A percentile compares a stretch with the other conserved stretches of the same genome.
Conservation (phyloP, 2,888 invertebrate genomes). For the Girardia tigrina region DNA sequence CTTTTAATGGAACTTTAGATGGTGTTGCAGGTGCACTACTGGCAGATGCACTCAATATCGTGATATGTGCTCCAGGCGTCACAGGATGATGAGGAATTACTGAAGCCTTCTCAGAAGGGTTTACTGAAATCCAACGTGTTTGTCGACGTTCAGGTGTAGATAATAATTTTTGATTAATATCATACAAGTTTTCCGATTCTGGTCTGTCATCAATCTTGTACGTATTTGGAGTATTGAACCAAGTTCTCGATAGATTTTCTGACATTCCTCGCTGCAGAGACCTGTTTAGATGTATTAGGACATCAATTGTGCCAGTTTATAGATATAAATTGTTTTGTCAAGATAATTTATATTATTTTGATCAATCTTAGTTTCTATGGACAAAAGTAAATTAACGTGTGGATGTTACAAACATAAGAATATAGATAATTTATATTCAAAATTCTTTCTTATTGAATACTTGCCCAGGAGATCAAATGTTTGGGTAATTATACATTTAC, state of each 20-base stretch:
- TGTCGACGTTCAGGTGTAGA: slow-evolving; percentile 84
- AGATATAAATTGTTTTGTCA: too few species aligned
- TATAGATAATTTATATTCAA: too few species aligned
- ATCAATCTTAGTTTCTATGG: too few species aligned
- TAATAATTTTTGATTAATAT: background rate
- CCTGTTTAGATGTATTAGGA: background rate
- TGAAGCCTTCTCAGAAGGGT: background rate
- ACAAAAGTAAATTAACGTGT: too few species aligned
- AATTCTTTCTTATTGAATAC: too few species aligned
- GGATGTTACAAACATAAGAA: too few species aligned
- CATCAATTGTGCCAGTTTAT: too few species aligned
- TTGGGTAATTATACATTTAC: too few species aligned
- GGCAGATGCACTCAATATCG: background rate
- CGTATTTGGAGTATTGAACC: slow-evolving; percentile 94
- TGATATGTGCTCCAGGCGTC: background rate
- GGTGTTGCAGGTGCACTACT: background rate
- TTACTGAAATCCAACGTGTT: slow-evolving; percentile 60
- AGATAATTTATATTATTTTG: too few species aligned
- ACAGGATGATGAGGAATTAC: slow-evolving; percentile 8
- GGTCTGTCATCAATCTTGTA: slow-evolving; percentile 95
- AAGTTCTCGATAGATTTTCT: slow-evolving; percentile 47
- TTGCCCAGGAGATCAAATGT: too few species aligned
- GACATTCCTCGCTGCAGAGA: background rate
- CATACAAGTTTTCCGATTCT: slow-evolving; percentile 71
- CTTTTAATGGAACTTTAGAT: slow-evolving; percentile 86